Conservation (phyloP, 1,140 invertebrate species). For the Cylas formicarius region DNA sequence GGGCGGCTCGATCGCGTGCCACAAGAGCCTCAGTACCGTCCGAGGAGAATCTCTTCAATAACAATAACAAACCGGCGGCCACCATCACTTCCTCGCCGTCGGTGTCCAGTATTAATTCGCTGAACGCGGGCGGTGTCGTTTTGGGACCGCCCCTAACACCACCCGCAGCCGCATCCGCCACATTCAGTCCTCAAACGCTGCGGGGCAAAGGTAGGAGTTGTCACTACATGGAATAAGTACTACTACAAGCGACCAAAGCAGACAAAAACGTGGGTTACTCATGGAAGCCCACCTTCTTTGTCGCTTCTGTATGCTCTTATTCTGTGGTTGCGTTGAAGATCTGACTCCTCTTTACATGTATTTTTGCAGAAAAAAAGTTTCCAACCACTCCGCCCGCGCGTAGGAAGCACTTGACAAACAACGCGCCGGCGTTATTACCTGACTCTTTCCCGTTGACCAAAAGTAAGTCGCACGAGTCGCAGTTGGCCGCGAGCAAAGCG, state of each 20-base stretch:
- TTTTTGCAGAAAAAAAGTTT: constrained; percentile 50
- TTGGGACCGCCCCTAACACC: constrained; percentile 35
- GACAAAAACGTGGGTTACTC: too few relatives aligned
- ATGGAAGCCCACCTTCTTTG: too few relatives aligned
- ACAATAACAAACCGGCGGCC: constrained; percentile 40
- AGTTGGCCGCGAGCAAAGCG: constrained; percentile 61
- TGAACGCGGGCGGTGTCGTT: constrained; percentile 35
- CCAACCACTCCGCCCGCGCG: constrained; percentile 72
- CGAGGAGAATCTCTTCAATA: constrained; percentile 51
- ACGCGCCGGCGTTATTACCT: constrained; percentile 42
- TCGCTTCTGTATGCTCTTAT: too few relatives aligned
- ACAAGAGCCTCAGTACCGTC: constrained; percentile 52
- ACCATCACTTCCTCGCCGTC: constrained; percentile 38
- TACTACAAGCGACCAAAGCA: too few relatives aligned
- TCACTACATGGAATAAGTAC: too few relatives aligned
- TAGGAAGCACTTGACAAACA: constrained; percentile 59
- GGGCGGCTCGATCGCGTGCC: constrained; percentile 47
- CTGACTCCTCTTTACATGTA: too few relatives aligned
- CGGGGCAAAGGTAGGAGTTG: constrained; percentile 40
- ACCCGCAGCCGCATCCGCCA: constrained; percentile 25
- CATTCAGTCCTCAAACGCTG: constrained; percentile 15
- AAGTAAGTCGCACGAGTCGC: constrained; percentile 88
- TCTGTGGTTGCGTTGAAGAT: too few relatives aligned
- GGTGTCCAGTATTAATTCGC: constrained; percentile 40
- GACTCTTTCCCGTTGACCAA: constrained; percentile 62